Evolutionary conservation across 2,888 invertebrate species (phyloP).

Genomic region (Polydrusus pterygomalis): DNA sequence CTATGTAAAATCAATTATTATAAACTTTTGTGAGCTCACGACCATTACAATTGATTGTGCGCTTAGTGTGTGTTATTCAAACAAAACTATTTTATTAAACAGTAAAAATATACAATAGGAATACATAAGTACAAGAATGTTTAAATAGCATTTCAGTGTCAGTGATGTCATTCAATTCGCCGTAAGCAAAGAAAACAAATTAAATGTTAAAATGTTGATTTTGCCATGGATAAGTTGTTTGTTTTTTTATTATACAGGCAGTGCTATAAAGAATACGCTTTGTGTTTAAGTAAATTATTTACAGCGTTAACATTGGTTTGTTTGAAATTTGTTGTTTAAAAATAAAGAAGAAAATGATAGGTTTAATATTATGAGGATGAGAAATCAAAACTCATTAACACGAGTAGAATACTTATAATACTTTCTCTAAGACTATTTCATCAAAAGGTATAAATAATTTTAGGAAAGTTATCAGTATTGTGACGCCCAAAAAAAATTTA

Average conservation of each 20-base stretch:
- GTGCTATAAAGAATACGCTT: background rate
- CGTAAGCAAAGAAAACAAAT: constrained; percentile 13
- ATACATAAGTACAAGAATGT: constrained; percentile 11
- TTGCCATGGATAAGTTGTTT: background rate
- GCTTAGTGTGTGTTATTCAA: background rate
- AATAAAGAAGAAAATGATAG: background rate
- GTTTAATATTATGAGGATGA: too few species aligned
- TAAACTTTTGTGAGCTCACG: too few species aligned
- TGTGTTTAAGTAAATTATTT: constrained; percentile 12
- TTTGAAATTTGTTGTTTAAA: background rate
- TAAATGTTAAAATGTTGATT: constrained; percentile 22
- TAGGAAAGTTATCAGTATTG: too few species aligned
- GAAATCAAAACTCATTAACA: too few species aligned
- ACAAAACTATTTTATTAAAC: constrained; percentile 4
- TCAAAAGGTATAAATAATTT: too few species aligned
- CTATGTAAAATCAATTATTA: too few species aligned
- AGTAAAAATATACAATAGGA: background rate
- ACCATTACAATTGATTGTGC: background rate
- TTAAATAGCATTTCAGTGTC: constrained; percentile 26
- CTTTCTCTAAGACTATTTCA: too few species aligned
- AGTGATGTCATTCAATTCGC: constrained; percentile 24
- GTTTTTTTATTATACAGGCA: constrained; percentile 5
- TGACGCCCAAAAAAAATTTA: too few species aligned
- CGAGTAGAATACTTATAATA: too few species aligned
- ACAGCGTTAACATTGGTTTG: background rate